Evolutionary conservation across 1,140 invertebrate genomes (phyloP).

Genomic region (Apis mellifera): DNA sequence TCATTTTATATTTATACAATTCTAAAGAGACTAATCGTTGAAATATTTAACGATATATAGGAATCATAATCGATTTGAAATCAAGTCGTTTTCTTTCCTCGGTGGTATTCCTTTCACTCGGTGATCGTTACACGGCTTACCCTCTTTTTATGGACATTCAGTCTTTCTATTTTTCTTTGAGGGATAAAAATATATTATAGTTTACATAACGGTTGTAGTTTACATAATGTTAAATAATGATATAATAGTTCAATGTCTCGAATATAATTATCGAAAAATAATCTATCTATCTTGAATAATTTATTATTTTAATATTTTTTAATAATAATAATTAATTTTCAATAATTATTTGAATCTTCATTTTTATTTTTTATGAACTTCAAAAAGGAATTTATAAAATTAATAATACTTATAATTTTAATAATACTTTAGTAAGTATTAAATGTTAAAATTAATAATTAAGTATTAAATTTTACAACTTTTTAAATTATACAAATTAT

Average conservation of each 20-base stretch:
- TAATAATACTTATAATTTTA: too few species aligned
- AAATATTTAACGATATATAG: slow-evolving; percentile 24
- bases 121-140: background rate
- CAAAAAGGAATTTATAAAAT: too few species aligned
- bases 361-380: too few species aligned
- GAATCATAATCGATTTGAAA: slow-evolving; percentile 37
- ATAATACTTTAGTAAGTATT: too few species aligned
- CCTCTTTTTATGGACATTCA: slow-evolving; percentile 13
- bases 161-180: slow-evolving; percentile 9
- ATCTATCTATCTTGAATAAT: background rate
- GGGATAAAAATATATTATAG: background rate
- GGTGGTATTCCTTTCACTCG: slow-evolving; percentile 12
- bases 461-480: too few species aligned
- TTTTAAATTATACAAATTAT: too few species aligned
- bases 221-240: slow-evolving; percentile 14
- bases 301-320: background rate
- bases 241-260: background rate
- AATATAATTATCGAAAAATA: background rate
- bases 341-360: too few species aligned
- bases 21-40: slow-evolving; percentile 16
- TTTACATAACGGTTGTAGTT: slow-evolving; percentile 22
- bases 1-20: background rate
- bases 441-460: too few species aligned
- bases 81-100: background rate
- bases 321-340: background rate